These are phyloP conservation scores for Brachyptera risi DNA, from an alignment of 2,888 invertebrate species.

Conservation along the genomic window DNA sequence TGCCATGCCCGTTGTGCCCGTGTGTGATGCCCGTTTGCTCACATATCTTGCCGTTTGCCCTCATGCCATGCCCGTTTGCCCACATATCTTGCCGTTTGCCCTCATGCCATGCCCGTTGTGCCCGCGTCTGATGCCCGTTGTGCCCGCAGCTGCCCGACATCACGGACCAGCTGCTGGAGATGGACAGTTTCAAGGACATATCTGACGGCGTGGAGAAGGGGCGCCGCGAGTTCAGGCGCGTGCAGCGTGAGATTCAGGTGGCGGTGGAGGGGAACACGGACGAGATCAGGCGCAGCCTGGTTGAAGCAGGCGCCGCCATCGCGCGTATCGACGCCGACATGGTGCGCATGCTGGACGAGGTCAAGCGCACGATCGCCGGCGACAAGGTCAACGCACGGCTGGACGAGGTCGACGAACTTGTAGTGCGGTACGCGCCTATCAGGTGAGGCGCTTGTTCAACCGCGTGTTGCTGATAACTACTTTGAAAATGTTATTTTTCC, in stretches of 20 bases:
- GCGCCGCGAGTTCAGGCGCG: background rate
- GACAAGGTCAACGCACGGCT: background rate
- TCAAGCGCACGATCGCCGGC: background rate
- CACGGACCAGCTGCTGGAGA: background rate
- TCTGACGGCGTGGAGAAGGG: background rate
- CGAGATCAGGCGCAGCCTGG: background rate
- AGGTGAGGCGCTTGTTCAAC: constrained; percentile 6
- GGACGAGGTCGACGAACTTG: background rate
- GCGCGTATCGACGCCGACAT: constrained; percentile 1
- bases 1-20: no score
- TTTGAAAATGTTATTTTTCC: no score
- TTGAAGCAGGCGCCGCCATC: background rate
- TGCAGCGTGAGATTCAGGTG: background rate
- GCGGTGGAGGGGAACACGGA: constrained; percentile 8
- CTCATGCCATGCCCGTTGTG: no score
- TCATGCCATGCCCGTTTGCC: no score
- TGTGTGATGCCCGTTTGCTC: no score
- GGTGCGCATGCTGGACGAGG: constrained; percentile 3
- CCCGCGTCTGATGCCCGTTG: no score
- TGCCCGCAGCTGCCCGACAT: constrained; percentile 14
- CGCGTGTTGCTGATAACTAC: no score
- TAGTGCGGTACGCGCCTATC: constrained; percentile 5
- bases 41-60: no score
- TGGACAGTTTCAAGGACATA: constrained; percentile 7
- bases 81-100: no score